Evolutionary conservation across 2,113 vertebrate species (phyloP), one percentile per base, ranked within the genome.

Genomic region (Tapirus terrestris): DNA sequence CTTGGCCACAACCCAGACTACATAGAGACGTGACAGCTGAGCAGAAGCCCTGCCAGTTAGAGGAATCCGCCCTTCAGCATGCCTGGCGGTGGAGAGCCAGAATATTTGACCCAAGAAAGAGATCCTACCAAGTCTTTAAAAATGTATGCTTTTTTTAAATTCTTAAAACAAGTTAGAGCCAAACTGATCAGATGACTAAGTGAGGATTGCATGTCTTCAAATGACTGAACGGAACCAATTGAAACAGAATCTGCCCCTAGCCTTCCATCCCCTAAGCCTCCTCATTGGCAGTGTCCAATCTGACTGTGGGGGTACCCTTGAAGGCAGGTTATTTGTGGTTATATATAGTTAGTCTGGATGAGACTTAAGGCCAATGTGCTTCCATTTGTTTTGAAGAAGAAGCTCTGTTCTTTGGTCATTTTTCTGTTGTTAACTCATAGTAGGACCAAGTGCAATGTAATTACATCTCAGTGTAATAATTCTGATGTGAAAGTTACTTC

Each of bases 71-170:
- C 70, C 75, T 94, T 96, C 75, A 96, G 68, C 33, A 43, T 63
- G 25, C 20, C 56, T 94, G 61, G 13, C 2, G 2, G 39, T 67
- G 21, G 11, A 23, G 17, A 79, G 25, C 61, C 91, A 97, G 63
- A 89, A 86, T 43, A 90, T 58, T 92, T 96, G 79, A 97, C 86
- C 63, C 79, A 85, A 79, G 81, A 77, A 96, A 95, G 7, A 89
- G 10, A 76, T 23, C 25, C 48, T 89, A 61, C 77, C 73, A 97
- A 87, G 36, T 70, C 61, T 63, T 96, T 94, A 45, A 86, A 97
- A 97, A 93, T 86, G 67, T 89, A 61, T 20, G 61, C 8, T 61
- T 77, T 63, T 70, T 83, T 65, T 21, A 5, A 36, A 90, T 67
- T 95, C 73, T 91, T 23, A 75, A 82, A 91, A 75, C 12, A 77